Evolutionary conservation across 2,797 vertebrate genomes (phyloP).

Genomic region (Telmatherina bonti): DNA sequence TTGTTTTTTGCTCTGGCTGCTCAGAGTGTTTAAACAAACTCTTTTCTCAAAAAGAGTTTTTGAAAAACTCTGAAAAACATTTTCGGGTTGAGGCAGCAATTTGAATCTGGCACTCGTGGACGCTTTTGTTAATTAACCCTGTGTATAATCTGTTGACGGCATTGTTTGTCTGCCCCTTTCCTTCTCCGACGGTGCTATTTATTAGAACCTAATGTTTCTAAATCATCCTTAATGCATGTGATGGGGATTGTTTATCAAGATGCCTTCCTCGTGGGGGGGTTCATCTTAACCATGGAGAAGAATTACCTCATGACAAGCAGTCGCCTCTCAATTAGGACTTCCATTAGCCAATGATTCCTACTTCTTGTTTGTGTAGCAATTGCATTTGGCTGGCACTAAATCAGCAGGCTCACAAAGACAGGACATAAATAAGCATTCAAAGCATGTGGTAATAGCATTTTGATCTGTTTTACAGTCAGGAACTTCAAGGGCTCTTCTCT

Average conservation of each 20-base stretch:
- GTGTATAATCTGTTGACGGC: constrained; percentile 67
- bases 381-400: constrained; percentile 93
- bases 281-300: constrained; percentile 82
- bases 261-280: constrained; percentile 73
- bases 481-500: constrained; percentile 84
- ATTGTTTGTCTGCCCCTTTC: constrained; percentile 71
- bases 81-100: constrained; percentile 27
- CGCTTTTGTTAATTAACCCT: constrained; percentile 56
- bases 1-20: constrained; percentile 17
- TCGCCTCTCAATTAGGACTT: constrained; percentile 92
- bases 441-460: constrained; percentile 94
- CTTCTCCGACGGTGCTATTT: constrained; percentile 81
- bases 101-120: constrained; percentile 31
- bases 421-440: constrained; percentile 96
- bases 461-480: constrained; percentile 91
- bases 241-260: constrained; percentile 93
- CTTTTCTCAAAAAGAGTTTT: no score
- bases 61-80: constrained; percentile 33
- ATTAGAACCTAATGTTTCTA: constrained; percentile 95
- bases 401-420: constrained; percentile 85
- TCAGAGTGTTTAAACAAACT: constrained; percentile 17
- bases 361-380: constrained; percentile 91
- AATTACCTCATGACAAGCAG: constrained; percentile 93
- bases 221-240: constrained; percentile 95
- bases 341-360: constrained; percentile 98